Conservation (phyloP, 2,888 invertebrate species). For the Elegia similella region DNA sequence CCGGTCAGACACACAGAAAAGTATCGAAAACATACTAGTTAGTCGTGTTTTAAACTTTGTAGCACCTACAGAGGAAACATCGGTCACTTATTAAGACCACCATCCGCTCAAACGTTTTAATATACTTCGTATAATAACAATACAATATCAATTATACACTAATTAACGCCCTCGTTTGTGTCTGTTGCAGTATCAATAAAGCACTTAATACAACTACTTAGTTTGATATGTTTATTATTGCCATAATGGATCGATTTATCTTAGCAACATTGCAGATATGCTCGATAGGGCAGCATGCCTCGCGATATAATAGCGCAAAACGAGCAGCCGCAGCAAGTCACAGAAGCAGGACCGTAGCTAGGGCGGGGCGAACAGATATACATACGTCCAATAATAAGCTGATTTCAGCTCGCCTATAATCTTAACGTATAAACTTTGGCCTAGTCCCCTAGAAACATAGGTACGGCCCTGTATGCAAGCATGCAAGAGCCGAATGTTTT, state of each 20-base stretch:
- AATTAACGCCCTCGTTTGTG: slow-evolving; percentile 62
- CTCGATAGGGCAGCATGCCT: slow-evolving; percentile 51
- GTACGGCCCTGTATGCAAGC: slow-evolving; percentile 25
- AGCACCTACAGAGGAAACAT: slow-evolving; percentile 23
- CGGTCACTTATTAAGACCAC: background rate
- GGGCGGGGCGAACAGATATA: background rate
- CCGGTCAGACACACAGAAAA: background rate
- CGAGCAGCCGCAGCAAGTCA: slow-evolving; percentile 43
- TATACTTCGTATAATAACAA: slow-evolving; percentile 37
- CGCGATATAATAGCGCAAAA: slow-evolving; percentile 55
- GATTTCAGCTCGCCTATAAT: background rate
- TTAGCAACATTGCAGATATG: slow-evolving; percentile 49
- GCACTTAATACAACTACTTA: slow-evolving; percentile 44
- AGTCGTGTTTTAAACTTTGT: background rate
- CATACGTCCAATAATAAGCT: background rate
- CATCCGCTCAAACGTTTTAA: slow-evolving; percentile 18
- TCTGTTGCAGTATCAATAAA: slow-evolving; percentile 45
- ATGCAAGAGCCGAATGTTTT: slow-evolving; percentile 28
- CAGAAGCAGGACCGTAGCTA: slow-evolving; percentile 26
- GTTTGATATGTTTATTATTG: slow-evolving; percentile 75
- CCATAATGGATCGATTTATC: slow-evolving; percentile 43
- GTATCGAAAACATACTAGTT: background rate
- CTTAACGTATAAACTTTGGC: background rate
- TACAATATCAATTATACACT: slow-evolving; percentile 55
- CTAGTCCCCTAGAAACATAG: slow-evolving; percentile 17